Evolutionary conservation across 2,888 invertebrate species (phyloP).

Genomic region (Ecdyonurus torrentis): DNA sequence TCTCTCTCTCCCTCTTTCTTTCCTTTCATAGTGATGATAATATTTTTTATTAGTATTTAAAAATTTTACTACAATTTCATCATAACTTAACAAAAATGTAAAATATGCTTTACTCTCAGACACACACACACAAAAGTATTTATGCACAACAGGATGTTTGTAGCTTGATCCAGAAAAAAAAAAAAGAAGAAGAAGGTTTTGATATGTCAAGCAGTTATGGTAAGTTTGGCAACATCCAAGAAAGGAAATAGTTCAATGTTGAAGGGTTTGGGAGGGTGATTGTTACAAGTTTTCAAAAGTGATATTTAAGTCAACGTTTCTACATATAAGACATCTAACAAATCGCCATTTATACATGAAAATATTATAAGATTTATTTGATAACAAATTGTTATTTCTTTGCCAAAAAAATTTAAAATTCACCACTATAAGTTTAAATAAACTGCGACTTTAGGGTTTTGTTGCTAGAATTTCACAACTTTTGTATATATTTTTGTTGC

Average conservation of each 20-base stretch:
- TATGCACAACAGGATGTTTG: too few relatives aligned
- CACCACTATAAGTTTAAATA: not conserved
- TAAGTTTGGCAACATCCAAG: not conserved
- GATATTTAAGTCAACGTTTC: not conserved
- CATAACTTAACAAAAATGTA: too few relatives aligned
- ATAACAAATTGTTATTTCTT: not conserved
- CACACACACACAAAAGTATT: too few relatives aligned
- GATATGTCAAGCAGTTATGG: too few relatives aligned
- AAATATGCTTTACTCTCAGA: too few relatives aligned
- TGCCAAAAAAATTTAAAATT: not conserved
- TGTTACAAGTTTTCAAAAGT: not conserved
- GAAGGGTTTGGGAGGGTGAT: not conserved
- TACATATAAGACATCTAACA: not conserved
- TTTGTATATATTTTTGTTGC: too few relatives aligned
- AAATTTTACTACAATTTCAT: too few relatives aligned
- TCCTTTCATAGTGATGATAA: too few relatives aligned
- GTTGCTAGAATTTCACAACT: not conserved
- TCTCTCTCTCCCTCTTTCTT: not conserved
- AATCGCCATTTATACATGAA: not conserved
- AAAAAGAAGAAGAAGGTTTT: too few relatives aligned
- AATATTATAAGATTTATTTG: not conserved
- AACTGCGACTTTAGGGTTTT: not conserved
- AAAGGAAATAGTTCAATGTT: not conserved
- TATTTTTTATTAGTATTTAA: too few relatives aligned
- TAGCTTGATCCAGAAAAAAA: too few relatives aligned